A percentile compares a stretch with the other conserved stretches of the same genome.
phyloP scores from a whole-genome alignment of 2,113 vertebrate species.

The Nesogale talazaci region DNA sequence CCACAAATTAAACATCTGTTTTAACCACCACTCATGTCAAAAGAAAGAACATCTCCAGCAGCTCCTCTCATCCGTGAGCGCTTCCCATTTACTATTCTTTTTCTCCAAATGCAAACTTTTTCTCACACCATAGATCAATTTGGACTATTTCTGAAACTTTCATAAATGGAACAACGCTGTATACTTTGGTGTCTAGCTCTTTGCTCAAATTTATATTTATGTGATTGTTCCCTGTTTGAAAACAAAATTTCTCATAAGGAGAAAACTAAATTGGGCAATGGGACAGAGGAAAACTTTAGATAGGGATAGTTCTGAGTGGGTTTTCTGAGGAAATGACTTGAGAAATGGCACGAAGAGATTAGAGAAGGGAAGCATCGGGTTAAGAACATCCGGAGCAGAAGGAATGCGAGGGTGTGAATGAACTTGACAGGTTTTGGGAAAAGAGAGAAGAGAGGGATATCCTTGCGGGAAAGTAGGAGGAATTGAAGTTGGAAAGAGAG shows the following conservation, averaged over 20 bases:
- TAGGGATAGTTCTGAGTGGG: not conserved
- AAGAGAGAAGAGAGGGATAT: not conserved
- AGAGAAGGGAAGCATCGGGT: not conserved
- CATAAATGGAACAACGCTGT: not conserved
- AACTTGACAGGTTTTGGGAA: not conserved
- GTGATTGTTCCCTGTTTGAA: conserved; percentile 10
- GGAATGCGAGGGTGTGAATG: not conserved
- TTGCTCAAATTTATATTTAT: not conserved
- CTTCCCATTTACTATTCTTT: not conserved
- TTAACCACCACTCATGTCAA: conserved; percentile 15
- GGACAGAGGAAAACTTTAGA: not conserved
- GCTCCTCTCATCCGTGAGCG: not conserved
- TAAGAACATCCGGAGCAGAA: not conserved
- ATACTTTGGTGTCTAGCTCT: not conserved
- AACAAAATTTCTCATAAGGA: conserved; percentile 34
- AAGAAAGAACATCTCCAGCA: not conserved
- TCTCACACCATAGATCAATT: conserved; percentile 23
- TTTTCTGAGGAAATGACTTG: not conserved
- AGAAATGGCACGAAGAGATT: not conserved
- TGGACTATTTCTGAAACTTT: not conserved
- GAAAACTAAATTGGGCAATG: not conserved
- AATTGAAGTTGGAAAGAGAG: not conserved
- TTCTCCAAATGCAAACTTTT: not conserved
- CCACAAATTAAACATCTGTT: not conserved
- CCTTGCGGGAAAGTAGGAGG: not conserved